These are phyloP conservation scores for Chlamydotis undulata DNA, from an alignment of 2,113 vertebrate species.

Conservation along the genomic window DNA sequence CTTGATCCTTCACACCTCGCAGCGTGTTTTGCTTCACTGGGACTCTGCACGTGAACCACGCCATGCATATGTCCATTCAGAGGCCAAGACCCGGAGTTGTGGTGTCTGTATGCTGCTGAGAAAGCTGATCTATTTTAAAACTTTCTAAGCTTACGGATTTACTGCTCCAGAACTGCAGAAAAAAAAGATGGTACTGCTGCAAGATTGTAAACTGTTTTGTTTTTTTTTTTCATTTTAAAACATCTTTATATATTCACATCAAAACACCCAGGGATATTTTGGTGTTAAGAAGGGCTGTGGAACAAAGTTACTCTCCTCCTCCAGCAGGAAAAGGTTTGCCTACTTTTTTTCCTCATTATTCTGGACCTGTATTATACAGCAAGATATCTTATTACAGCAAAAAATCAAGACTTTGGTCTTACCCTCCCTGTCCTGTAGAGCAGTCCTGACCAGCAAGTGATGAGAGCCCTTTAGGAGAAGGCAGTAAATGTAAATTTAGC, in stretches of 20 bases:
- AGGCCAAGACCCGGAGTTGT: background rate
- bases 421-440: background rate
- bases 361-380: background rate
- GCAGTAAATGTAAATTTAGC: background rate
- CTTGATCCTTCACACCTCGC: background rate
- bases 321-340: background rate
- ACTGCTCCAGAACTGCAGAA: background rate
- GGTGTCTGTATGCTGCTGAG: background rate
- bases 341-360: background rate
- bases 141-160: background rate
- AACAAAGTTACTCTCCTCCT: background rate
- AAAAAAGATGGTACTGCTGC: background rate
- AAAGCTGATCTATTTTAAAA: background rate
- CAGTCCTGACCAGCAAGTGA: background rate
- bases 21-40: background rate
- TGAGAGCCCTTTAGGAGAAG: background rate
- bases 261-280: background rate
- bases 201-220: background rate
- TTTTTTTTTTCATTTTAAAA: background rate
- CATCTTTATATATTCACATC: background rate
- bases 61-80: background rate
- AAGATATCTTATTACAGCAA: background rate
- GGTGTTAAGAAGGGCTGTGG: background rate
- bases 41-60: background rate
- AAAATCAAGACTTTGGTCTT: background rate